Evolutionary conservation across 64 coral and sea anemone genomes (phyloP), one percentile per base, ranked within the genome.

Genomic region (Porites australiensis): DNA sequence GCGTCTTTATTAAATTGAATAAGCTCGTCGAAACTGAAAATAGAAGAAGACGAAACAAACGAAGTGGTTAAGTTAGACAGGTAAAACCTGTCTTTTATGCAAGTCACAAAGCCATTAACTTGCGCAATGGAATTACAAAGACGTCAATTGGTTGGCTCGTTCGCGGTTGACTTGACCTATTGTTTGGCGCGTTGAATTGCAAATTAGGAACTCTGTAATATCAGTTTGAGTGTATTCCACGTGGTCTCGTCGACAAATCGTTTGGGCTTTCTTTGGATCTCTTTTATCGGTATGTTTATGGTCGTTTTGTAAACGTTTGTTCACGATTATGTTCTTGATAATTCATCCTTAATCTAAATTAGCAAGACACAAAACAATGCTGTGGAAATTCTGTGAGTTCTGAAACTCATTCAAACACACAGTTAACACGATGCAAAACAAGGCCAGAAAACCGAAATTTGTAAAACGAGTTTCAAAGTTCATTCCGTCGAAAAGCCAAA

Each of bases 231-330:
- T 22, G 10, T 84, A 84, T 84, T 84, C 61, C 81, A 84, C 81
- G 81, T 84, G 81, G 81, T 84, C 19, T 53, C 18, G 23, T n/a
- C 81, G 63, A 65, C 63, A 13, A 67, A 51, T 19, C 51, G 18
- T 68, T 50, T 16, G 19, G 13, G 37, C 2, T n/a, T 81, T 14
- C 10, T 68, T 84, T 18, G 63, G 81, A 84, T 84, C 63, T 47
- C 81, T 51, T 19, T 84, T 84, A 64, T 84, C 48, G 81, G 81
- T 84, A 84, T 67, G 81, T 84, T 84, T 68, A 20, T 1, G 63
- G 18, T 68, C 15, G 64, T 68, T 84, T 84, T 51, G 61, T 50
- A 69, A 44, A 50, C 4, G 50, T 50, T 84, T 49, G 61, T 19
- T 69, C 60, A 10, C 45, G 69, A 50, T 21, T 50, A 10, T 69